Conservation (phyloP, 1,140 invertebrate species). For the Caenorhabditis briggsae region DNA sequence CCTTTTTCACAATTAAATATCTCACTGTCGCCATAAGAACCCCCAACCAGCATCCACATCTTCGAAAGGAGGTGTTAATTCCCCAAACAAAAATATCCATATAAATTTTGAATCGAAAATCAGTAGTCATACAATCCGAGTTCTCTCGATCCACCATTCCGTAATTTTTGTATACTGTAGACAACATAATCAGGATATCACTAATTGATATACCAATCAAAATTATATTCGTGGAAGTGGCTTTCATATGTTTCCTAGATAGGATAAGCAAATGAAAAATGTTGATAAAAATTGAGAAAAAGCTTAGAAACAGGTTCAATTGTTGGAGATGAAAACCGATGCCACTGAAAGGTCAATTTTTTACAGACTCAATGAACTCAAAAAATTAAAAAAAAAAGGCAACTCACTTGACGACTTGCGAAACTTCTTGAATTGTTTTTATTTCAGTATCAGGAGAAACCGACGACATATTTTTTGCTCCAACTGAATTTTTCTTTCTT, state of each 20-base stretch:
- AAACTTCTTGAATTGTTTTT: neutral
- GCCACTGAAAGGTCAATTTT: neutral
- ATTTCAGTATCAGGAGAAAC: neutral
- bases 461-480: neutral
- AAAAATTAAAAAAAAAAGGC: no score
- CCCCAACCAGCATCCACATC: conserved; percentile 14
- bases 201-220: conserved; percentile 13
- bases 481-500: neutral
- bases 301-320: neutral
- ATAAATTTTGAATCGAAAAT: neutral
- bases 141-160: neutral
- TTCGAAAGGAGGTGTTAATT: neutral
- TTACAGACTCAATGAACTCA: neutral
- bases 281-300: neutral
- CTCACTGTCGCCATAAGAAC: conserved; percentile 10
- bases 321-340: neutral
- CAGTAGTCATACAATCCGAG: neutral
- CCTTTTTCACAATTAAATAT: conserved; percentile 6
- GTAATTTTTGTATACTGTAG: conserved; percentile 16
- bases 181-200: neutral
- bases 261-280: neutral
- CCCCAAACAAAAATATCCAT: neutral
- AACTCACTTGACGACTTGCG: neutral
- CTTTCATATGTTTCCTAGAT: conserved; percentile 6
- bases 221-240: conserved; percentile 1